Evolutionary conservation across 2,888 invertebrate genomes (phyloP), one percentile per base, ranked within the genome.

Genomic region (Boloria selene): DNA sequence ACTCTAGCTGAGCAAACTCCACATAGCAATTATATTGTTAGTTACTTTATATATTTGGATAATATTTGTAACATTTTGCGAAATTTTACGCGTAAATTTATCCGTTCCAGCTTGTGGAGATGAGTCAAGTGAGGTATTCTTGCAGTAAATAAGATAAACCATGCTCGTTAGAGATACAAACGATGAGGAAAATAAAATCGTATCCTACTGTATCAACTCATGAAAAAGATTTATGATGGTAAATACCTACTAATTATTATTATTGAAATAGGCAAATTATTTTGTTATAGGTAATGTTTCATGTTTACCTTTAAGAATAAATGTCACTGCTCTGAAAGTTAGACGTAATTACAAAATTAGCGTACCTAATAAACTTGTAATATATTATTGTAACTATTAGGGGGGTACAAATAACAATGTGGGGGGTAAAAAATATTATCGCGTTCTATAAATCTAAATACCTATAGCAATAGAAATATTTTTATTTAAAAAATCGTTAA

Each of bases 81-180:
- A 10, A 38, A 38, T 38, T 10, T 10, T 10, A 38, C 7, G 10
- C 31, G 10, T 38, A 38, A 10, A 38, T 31, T 38, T 38, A 38
- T 38, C 31, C 56, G 56, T 56, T n/a, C 10, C 44, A n/a, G 22
- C 4, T 45, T 56, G 45, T 26, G 26, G 56, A 45, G 45, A 56
- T 56, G 56, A 56, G 45, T 56, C 56, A 56, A 45, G 45, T 45
- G 45, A 56, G 56, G 56, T 17, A 56, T 26, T 56, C 45, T 56
- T 56, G 45, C 56, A 56, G 45, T 45, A 26, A 56, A 56, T 45
- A 45, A 56, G 56, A 56, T 56, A 56, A 45, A 22, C 22, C 14
- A 22, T 22, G 16, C 56, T 56, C 56, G 45, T 56, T 56, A 56
- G 45, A 56, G 56, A 26, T 45, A 52, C 31, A 56, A 22, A 26